Base-by-base conservation (phyloP, 2,113 vertebrate species). In the Pseudorhombus dupliciocellatus region DNA sequence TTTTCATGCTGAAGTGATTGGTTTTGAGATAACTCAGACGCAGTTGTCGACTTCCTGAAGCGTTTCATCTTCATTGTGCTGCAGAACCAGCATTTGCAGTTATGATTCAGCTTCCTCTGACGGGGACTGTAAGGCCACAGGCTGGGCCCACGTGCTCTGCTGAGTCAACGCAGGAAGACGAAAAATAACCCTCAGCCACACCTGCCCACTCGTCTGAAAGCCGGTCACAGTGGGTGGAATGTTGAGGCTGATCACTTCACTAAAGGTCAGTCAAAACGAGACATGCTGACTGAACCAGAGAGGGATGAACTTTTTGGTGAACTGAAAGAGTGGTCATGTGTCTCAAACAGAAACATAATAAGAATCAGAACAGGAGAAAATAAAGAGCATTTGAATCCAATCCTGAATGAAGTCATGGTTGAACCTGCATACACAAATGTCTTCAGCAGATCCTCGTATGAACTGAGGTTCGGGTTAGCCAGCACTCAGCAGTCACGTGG, bases 71-170 rank as follows among this genome's bases (percentile, higher is more conserved):
- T n/a, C n/a, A n/a, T n/a, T n/a, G n/a, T 73, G 55, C 79, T 40
- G 59, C 40, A 76, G 51, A 70, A 31, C 55, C 54, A 67, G 56
- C 63, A 50, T 83, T 86, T 62, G 46, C 44, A 74, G 69, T 53
- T 81, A 84, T 92, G 91, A 93, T 87, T 93, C 88, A 92, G 72
- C 89, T 92, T 93, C 90, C 90, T 90, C 79, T 87, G 73, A 77
- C 64, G 81, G 26, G 87, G 81, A 46, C 55, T 87, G 83, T 85
- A 88, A 87, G 86, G 83, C 84, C 87, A 81, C 81, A 84, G 56
- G 63, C 70, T 58, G 6, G 83, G 81, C 73, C 80, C 77, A 74
- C 84, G 66, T 77, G 84, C 83, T 76, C 30, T 56, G 84, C 87
- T 91, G 87, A 93, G 87, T 93, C 90, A 92, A 87, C 59, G 31